Base-by-base conservation (phyloP, 2,888 invertebrate genomes). In the Orchestes rusci region DNA sequence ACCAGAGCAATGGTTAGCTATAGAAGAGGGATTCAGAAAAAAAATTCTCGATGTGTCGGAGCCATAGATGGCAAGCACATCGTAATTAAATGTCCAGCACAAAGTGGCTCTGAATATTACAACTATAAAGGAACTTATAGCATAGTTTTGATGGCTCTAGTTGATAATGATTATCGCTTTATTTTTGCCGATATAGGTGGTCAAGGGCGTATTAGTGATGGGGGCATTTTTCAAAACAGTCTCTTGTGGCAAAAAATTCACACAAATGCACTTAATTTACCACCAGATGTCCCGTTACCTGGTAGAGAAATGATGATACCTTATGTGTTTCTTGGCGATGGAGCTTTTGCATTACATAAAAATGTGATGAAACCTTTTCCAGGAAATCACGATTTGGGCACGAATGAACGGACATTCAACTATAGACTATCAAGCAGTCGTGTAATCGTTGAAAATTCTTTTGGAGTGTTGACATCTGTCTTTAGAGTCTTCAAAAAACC, bases 121-220 rank as follows among this genome's bases (percentile, higher is more conserved):
- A 61, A 63, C 39, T 66, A 65, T 50, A 66, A 66, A 58, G 45
- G 31, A 2, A 48, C 48, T 47, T 59, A 59, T 43, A 64, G 62
- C 48, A 58, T 64, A 31, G 63, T 69, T 4, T 48, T 69, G 31
- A 51, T 67, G 38, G 65, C 60, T 30, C 33, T 64, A 37, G 65
- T 60, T 8, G 65, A 68, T 54, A 63, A 63, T 10, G 23, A 23
- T 23, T 23, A 23, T 23, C 5, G 10, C 5, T 23, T 23, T 23
- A 23, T 23, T 23, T 23, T 23, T 23, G 23, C 23, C 23, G 23
- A 23, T 10, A 23, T 23, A 23, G 23, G 23, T 23, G 23, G 23
- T 23, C 23, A 23, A 23, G 23, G 23, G 7, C 23, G 48, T 16
- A 46, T 43, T 19, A 46, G 45, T 46, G 51, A 51, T 35, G 51